These are phyloP conservation scores for Diorhabda sublineata DNA, from an alignment of 1,140 invertebrate species.

Conservation along the genomic window DNA sequence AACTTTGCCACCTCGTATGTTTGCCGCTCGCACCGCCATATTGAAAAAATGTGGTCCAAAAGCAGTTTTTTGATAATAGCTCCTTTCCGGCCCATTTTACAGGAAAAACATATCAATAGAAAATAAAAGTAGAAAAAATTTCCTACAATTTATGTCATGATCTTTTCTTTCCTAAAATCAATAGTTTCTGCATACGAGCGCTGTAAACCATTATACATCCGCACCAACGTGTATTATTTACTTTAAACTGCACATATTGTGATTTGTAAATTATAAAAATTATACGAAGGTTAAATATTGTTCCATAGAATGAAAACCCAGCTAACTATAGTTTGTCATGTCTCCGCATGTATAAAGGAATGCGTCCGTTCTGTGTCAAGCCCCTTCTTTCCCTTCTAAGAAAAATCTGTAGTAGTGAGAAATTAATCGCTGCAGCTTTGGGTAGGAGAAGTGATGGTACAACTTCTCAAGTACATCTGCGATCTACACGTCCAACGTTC, in stretches of 20 bases:
- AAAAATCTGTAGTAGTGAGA: conserved; percentile 8
- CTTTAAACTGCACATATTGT: too few relatives aligned
- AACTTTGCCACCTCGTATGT: too few relatives aligned
- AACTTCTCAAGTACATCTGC: background rate
- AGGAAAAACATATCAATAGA: too few relatives aligned
- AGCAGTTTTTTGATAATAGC: too few relatives aligned
- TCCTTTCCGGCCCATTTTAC: too few relatives aligned
- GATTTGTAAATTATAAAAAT: too few relatives aligned
- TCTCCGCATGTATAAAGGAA: background rate
- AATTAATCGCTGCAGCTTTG: background rate
- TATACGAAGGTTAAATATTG: background rate
- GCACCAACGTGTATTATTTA: background rate
- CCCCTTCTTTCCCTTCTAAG: background rate
- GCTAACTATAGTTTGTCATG: background rate
- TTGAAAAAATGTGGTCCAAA: too few relatives aligned
- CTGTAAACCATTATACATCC: too few relatives aligned
- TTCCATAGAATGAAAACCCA: background rate
- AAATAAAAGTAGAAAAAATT: too few relatives aligned
- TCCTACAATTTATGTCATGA: too few relatives aligned
- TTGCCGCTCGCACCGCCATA: too few relatives aligned
- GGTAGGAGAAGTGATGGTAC: background rate
- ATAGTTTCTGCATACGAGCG: conserved; percentile 1
- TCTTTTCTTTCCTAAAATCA: background rate
- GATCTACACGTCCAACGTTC: background rate
- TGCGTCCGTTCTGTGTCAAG: conserved; percentile 8